Conservation (phyloP, 1,140 invertebrate genomes). For the Brachionus asplanchnoidis region DNA sequence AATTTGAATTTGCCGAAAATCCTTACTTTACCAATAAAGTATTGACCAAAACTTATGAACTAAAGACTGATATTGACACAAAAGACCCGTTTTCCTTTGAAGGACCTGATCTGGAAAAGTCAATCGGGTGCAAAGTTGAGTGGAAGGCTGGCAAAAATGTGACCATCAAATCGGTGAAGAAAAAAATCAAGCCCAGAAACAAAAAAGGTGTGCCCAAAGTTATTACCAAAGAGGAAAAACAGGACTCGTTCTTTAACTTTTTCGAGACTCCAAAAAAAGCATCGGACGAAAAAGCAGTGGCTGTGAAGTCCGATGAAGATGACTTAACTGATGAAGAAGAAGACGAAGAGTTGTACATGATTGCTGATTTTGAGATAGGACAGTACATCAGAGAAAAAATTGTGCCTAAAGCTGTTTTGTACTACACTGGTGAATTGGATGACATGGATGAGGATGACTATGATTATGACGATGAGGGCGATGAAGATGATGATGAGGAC, state of each 20-base stretch:
- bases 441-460: conserved; percentile 45
- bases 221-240: conserved; percentile 81
- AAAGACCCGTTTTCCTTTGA: conserved; percentile 91
- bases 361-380: conserved; percentile 83
- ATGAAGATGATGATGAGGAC: conserved; percentile 42
- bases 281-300: conserved; percentile 16
- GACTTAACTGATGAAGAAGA: conserved; percentile 28
- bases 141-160: conserved; percentile 96
- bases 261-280: conserved; percentile 72
- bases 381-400: conserved; percentile 90
- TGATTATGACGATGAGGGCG: conserved; percentile 52
- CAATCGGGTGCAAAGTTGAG: conserved; percentile 75
- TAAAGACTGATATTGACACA: conserved; percentile 85
- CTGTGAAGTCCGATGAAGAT: conserved; percentile 1
- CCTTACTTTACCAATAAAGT: conserved; percentile 89
- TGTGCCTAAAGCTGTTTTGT: conserved; percentile 83
- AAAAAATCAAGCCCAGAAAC: conserved; percentile 93
- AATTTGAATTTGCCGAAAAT: conserved; percentile 90
- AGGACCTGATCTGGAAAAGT: conserved; percentile 91
- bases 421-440: conserved; percentile 70
- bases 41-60: conserved; percentile 87
- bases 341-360: conserved; percentile 3
- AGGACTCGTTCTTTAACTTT: conserved; percentile 95
- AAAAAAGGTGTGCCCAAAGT: conserved; percentile 81
- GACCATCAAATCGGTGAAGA: conserved; percentile 89